phyloP scores from a whole-genome alignment of 2,888 invertebrate species.

The Tetanocera ferruginea region DNA sequence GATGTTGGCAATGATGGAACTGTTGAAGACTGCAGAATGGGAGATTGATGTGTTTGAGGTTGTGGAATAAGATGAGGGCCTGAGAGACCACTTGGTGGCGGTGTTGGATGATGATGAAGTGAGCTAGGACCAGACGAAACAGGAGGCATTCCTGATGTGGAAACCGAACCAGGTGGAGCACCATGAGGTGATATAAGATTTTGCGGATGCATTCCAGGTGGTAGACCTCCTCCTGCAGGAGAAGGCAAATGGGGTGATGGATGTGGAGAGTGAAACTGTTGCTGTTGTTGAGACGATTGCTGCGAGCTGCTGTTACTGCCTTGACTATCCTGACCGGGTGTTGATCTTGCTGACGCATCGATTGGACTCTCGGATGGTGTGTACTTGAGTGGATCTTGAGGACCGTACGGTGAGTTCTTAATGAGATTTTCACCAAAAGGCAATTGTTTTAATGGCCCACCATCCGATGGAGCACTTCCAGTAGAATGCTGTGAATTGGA shows the following conservation, averaged over 20 bases:
- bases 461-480: conserved; percentile 48
- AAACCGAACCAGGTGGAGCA: conserved; percentile 44
- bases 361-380: conserved; percentile 67
- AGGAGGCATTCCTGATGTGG: conserved; percentile 48
- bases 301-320: conserved; percentile 69
- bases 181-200: conserved; percentile 66
- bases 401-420: conserved; percentile 66
- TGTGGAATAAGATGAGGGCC: conserved; percentile 49
- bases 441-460: conserved; percentile 56
- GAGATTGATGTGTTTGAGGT: conserved; percentile 48
- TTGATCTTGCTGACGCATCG: conserved; percentile 68
- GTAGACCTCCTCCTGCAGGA: conserved; percentile 62
- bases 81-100: conserved; percentile 47
- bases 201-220: conserved; percentile 68
- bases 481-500: conserved; percentile 31
- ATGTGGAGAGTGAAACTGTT: conserved; percentile 68
- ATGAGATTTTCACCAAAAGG: conserved; percentile 69
- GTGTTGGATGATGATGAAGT: conserved; percentile 56
- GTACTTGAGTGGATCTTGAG: conserved; percentile 59
- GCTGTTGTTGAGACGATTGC: conserved; percentile 60
- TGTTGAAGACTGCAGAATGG: conserved; percentile 62
- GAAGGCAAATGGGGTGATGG: conserved; percentile 68
- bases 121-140: conserved; percentile 55
- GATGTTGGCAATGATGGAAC: conserved; percentile 70
- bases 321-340: conserved; percentile 70